Percentiles rank a stretch among this genome's conserved stretches.
phyloP scores from a whole-genome alignment of 2,797 vertebrate genomes.

The Rallus crepitans region DNA sequence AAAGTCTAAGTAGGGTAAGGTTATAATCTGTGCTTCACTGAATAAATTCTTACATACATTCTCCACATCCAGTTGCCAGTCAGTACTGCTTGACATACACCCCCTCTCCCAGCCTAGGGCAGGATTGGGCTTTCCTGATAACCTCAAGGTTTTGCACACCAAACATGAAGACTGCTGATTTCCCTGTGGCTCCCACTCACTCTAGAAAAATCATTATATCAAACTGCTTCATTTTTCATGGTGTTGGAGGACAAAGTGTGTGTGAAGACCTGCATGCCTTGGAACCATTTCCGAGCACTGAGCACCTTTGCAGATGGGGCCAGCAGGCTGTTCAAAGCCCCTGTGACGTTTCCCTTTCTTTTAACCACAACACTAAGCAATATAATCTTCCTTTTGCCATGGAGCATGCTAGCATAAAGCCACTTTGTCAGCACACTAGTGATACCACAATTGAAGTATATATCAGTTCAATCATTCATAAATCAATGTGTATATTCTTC shows the following conservation, averaged over 20 bases:
- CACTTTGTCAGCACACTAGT: slow-evolving; percentile 51
- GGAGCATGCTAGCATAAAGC: slow-evolving; percentile 1
- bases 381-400: slow-evolving; percentile 17
- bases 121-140: slow-evolving; percentile 27
- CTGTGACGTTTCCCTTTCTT: slow-evolving; percentile 8
- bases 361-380: slow-evolving; percentile 18
- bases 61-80: background rate
- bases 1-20: background rate
- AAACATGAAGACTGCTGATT: background rate
- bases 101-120: background rate
- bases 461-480: slow-evolving; percentile 45
- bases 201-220: background rate
- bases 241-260: slow-evolving; percentile 10
- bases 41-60: background rate
- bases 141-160: slow-evolving; percentile 32
- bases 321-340: background rate
- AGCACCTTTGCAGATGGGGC: slow-evolving; percentile 21
- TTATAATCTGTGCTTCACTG: background rate
- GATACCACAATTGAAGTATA: slow-evolving; percentile 21
- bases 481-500: slow-evolving; percentile 43
- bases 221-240: background rate
- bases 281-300: background rate
- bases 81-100: background rate
- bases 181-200: background rate
- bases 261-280: slow-evolving; percentile 9